A percentile compares a stretch with the other conserved stretches of the same genome.
These are phyloP conservation scores for Cyclophora albipunctata DNA, from an alignment of 2,888 invertebrate species.

Conservation along the genomic window DNA sequence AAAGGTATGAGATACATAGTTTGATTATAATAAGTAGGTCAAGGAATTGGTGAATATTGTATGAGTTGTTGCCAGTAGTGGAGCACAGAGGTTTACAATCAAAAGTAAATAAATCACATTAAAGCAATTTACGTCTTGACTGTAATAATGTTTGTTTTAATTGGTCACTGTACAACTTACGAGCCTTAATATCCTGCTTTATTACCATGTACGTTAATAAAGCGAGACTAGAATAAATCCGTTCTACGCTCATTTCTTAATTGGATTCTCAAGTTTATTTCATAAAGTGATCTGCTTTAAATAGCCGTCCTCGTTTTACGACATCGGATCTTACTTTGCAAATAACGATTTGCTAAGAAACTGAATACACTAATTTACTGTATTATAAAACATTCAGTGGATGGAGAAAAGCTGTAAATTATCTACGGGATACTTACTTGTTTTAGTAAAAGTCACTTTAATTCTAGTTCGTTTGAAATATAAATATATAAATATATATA, in stretches of 20 bases:
- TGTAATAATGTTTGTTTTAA: conserved; percentile 17
- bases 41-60: too few species aligned
- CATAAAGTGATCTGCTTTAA: conserved; percentile 60
- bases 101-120: too few species aligned
- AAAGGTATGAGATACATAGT: too few species aligned
- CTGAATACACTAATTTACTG: conserved; percentile 8
- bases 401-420: too few species aligned
- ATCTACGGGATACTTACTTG: too few species aligned
- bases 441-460: too few species aligned
- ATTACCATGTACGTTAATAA: conserved; percentile 57
- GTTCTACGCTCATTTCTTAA: conserved; percentile 63
- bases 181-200: conserved; percentile 43
- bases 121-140: too few species aligned
- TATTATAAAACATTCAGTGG: not conserved
- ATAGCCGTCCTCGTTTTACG: conserved; percentile 54
- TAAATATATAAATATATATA: too few species aligned
- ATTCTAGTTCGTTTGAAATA: too few species aligned
- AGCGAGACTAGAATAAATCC: conserved; percentile 58
- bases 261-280: conserved; percentile 69
- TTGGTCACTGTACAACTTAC: conserved; percentile 29
- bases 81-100: too few species aligned
- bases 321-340: conserved; percentile 47
- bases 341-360: conserved; percentile 14
- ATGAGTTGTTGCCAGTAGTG: too few species aligned
- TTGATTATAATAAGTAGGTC: too few species aligned